Evolutionary conservation across 1,140 invertebrate genomes (phyloP), one percentile per base, ranked within the genome.

Genomic region (Drosophila murphyi): DNA sequence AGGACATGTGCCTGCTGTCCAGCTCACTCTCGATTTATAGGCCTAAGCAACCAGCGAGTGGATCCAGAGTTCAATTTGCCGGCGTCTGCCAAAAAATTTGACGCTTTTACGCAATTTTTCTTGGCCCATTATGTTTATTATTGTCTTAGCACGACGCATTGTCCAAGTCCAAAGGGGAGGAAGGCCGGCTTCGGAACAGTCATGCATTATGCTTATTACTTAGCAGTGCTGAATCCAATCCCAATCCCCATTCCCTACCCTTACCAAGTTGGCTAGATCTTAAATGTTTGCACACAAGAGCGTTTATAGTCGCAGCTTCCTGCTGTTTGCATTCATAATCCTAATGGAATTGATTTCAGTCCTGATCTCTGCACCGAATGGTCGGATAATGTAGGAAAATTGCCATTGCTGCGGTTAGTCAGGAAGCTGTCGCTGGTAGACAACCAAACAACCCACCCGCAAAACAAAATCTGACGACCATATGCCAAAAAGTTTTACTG

Each of bases 221-320:
- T 71, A 70, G 67, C 78, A 69, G 35, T 54, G 4, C 29, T 34
- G 39, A 48, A 52, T 56, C 48, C 57, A 20, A 20, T 20, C 20
- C 20, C 20, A 20, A 20, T n/a, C 28, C 2, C 7, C 43, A 20
- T 6, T 39, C 41, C n/a, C 7, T 3, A 20, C 55, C 39, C 64
- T 54, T 50, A 52, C 65, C 35, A 48, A 57, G 8, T 31, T 31
- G 48, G 39, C 62, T 48, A 12, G 59, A 60, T 43, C 78, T 77
- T 81, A 80, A 89, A 88, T 88, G 75, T 88, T 89, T 88, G 85
- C 85, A 88, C 85, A 89, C 80, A 89, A 89, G 80, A 85, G 85
- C 83, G 85, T 88, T 89, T 89, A 89, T 89, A 65, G 85, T 72
- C 85, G 37, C 80, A 83, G 85, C 85, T 76, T 81, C 64, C 68